A percentile compares a stretch with the other conserved stretches of the same genome.
Conservation (phyloP, 2,888 invertebrate species). For the Lepidonotus clava region DNA sequence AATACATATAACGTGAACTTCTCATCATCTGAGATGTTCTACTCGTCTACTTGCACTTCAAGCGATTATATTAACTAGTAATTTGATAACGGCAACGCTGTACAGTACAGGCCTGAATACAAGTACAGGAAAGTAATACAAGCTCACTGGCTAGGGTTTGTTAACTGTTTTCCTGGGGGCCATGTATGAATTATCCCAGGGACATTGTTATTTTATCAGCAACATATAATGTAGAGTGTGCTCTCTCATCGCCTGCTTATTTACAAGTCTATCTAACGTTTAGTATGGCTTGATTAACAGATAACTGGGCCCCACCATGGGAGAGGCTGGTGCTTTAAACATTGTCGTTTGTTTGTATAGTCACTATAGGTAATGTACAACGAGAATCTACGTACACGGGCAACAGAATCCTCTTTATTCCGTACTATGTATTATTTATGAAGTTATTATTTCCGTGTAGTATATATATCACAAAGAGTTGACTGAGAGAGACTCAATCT, state of each 20-base stretch:
- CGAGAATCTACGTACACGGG: not conserved
- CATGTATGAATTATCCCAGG: not conserved
- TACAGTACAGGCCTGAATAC: constrained; percentile 16
- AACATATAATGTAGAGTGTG: not conserved
- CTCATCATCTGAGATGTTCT: not conserved
- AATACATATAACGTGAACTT: not conserved
- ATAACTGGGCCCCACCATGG: too few species aligned
- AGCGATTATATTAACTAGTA: not conserved
- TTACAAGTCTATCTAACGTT: too few species aligned
- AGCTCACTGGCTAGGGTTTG: not conserved
- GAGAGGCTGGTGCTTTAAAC: too few species aligned
- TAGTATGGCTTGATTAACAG: too few species aligned
- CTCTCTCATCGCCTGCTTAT: too few species aligned
- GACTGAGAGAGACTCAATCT: constrained; percentile 38
- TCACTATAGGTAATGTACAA: too few species aligned
- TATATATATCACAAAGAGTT: constrained; percentile 33
- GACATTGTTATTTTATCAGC: not conserved
- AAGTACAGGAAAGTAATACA: not conserved
- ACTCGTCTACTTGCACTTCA: not conserved
- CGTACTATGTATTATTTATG: not conserved
- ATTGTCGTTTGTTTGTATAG: too few species aligned
- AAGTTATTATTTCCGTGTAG: constrained; percentile 3
- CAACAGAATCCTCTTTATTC: not conserved
- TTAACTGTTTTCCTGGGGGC: not conserved
- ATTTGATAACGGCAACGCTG: not conserved